Percentiles rank a stretch among this genome's conserved stretches.
Evolutionary conservation across 2,797 vertebrate species (phyloP).

Genomic region (Jordanella pulchra): DNA sequence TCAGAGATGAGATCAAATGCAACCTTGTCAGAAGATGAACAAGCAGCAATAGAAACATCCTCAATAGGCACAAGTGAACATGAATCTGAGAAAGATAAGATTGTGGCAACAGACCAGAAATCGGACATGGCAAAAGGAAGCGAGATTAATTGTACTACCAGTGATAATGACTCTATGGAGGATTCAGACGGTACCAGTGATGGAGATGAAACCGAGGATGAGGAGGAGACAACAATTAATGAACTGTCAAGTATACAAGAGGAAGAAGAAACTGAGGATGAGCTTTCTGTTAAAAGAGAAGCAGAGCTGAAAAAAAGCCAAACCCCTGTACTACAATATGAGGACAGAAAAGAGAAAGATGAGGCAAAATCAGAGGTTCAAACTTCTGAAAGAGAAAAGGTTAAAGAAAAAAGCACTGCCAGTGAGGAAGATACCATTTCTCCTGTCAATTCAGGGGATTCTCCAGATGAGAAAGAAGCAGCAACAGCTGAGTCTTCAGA

Average conservation of each 20-base stretch:
- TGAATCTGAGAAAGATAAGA: constrained; percentile 26
- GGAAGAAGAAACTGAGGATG: constrained; percentile 33
- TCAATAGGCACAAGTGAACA: constrained; percentile 11
- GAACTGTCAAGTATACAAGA: constrained; percentile 3
- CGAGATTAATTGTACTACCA: constrained; percentile 9
- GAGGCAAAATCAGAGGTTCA: background rate
- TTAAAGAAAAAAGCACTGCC: background rate
- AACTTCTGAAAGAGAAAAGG: background rate
- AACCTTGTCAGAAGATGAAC: constrained; percentile 21
- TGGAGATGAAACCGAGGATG: constrained; percentile 17
- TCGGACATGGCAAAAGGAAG: constrained; percentile 35
- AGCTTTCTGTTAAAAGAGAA: constrained; percentile 12
- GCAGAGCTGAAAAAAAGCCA: constrained; percentile 11
- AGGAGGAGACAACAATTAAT: constrained; percentile 13
- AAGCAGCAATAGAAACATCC: background rate
- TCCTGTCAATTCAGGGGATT: constrained; percentile 21
- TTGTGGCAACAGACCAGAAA: constrained; percentile 25
- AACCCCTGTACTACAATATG: background rate
- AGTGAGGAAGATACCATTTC: constrained; percentile 15
- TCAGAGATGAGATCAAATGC: constrained; percentile 24
- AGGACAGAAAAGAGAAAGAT: constrained; percentile 4
- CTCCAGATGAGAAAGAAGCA: constrained; percentile 17
- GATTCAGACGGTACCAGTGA: constrained; percentile 14
- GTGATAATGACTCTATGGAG: constrained; percentile 27
- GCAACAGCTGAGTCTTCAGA: constrained; percentile 17